Base-by-base conservation (phyloP, 2,888 invertebrate genomes). In the Anorthoa munda region DNA sequence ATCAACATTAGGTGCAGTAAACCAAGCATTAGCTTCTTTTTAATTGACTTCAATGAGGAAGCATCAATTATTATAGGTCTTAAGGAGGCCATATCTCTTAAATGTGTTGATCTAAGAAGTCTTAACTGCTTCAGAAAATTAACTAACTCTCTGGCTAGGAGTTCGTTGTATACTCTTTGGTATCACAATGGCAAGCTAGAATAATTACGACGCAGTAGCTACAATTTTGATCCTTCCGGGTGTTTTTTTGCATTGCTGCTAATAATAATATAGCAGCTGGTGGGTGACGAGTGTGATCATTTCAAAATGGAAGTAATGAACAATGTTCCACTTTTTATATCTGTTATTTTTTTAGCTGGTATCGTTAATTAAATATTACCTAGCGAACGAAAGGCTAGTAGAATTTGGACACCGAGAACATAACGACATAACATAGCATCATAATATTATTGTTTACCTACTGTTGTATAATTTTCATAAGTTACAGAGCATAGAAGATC, bases 161-260 rank as follows among this genome's bases (percentile, higher is more conserved):
- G 12, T 26, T 58, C 15, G 21, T 45, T 26, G 39, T 48, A 39
- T 7, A 71, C 18, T 56, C 15, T 56, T 63, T 69, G 56, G 15
- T 67, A 72, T 46, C 46, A 75, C 45, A 76, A 71, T 56, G 56
- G 59, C 60, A 45, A 75, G 18, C 39, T 66, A 68, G 23, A 75
- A 48, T 55, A 64, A 51, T 39, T 64, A 81, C 81, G 78, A 79
- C 86, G 87, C 75, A 80, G 64, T 70, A 78, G 55, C 13, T 53
- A 64, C 18, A 59, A 56, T 66, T 21, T 78, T 72, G 63, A 66
- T 65, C 61, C 79, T 87, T 88, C 86, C 88, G 87, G 80, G 77
- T 81, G 72, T 17, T 66, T 60, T 67, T 84, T 78, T 82, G 63
- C 60, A 66, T 64, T 66, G 50, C 45, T 76, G 45, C 23, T 74